Evolutionary conservation across 2,888 invertebrate species (phyloP).

Genomic region (Yponomeuta sedellus): DNA sequence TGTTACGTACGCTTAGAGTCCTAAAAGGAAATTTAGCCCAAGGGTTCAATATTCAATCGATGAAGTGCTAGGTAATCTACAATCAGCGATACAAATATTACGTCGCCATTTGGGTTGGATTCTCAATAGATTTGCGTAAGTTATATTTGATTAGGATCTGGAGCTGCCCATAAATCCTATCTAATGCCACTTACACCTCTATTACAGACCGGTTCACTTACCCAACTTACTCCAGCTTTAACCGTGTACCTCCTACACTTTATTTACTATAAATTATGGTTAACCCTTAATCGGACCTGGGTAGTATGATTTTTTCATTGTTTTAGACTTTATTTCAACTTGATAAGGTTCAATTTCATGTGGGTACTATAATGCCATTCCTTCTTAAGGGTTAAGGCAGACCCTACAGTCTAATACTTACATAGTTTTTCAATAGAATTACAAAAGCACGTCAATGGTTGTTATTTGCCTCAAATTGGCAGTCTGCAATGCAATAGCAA

Average conservation of each 20-base stretch:
- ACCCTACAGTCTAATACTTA: no score
- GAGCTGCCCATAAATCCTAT: constrained; percentile 30
- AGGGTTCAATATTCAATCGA: neutral
- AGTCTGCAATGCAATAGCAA: no score
- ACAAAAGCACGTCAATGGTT: no score
- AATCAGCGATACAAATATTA: neutral
- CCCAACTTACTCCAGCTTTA: neutral
- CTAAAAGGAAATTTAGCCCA: neutral
- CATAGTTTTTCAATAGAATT: no score
- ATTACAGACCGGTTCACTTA: neutral
- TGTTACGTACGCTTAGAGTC: no score
- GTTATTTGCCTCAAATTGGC: no score
- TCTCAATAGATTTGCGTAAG: constrained; percentile 28
- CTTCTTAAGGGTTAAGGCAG: no score
- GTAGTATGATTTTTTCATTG: no score
- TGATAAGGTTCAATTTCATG: no score
- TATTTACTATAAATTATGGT: neutral
- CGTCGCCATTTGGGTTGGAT: neutral
- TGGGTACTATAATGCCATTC: no score
- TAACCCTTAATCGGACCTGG: no score
- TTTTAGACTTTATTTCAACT: no score
- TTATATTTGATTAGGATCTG: constrained; percentile 67
- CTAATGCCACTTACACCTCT: neutral
- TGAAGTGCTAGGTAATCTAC: constrained; percentile 3
- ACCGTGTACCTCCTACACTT: neutral